Base-by-base conservation (phyloP, 2,113 vertebrate genomes). In the Lates calcarifer region DNA sequence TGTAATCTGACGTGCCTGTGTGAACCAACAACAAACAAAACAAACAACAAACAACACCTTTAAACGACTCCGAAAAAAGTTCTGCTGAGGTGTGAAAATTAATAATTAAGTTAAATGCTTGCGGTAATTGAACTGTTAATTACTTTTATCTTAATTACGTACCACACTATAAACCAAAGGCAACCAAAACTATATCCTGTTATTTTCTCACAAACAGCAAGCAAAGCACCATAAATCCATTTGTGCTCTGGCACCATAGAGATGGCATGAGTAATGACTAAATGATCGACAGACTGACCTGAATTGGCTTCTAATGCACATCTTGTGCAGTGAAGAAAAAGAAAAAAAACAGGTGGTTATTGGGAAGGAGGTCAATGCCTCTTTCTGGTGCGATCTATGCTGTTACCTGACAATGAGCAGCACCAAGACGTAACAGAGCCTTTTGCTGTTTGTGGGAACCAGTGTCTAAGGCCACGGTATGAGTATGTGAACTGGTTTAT, bases 401-500 rank as follows among this genome's bases (percentile, higher is more conserved):
- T 4, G n/a, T 70, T 81, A 51, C 58, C 14, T 28, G 29, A 24
- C 17, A 31, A 51, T n/a, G 53, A 72, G 33, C 77, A 51, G 29
- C 41, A 67, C 26, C 41, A 66, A 37, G 43, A 73, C 63, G 31
- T 70, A 7, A 49, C 20, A 61, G 13, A 65, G 61, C 15, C 10
- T 67, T 69, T 77, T 74, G 26, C 35, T 62, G 24, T 64, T 39
- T 61, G 39, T 72, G 78, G 58, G 71, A 82, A 73, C 60, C 49
- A 33, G 12, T 43, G 24, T 61, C 1, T 0, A 14, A 20, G 60
- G 37, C 57, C 28, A 10, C 17, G 14, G 41, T 13, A 26, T 45
- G 22, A 72, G 31, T 37, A 41, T 47, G 56, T 31, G 43, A 68
- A 65, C 60, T 18, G 60, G 26, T 70, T 57, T 22, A 67, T 51